A percentile compares a stretch with the other conserved stretches of the same genome.
Evolutionary conservation across 2,888 invertebrate species (phyloP).

Genomic region (Lagria hirta): DNA sequence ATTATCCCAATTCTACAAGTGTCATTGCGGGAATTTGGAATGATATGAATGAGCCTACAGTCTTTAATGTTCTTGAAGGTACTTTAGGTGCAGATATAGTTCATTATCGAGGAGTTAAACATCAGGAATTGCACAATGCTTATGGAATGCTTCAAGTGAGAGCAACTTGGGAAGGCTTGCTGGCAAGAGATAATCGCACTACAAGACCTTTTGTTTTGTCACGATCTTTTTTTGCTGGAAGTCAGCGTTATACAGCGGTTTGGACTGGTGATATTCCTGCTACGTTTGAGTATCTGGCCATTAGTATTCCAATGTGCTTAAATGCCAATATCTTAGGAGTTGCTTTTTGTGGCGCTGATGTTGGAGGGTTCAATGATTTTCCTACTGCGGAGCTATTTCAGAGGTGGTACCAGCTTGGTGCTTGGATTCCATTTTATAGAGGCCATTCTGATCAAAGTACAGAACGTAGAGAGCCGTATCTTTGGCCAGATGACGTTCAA

Average conservation of each 20-base stretch:
- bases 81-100: slow-evolving; percentile 10
- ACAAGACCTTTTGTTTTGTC: slow-evolving; percentile 88
- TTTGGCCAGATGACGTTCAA: slow-evolving; percentile 73
- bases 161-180: slow-evolving; percentile 54
- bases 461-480: slow-evolving; percentile 93
- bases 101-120: slow-evolving; percentile 79
- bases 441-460: slow-evolving; percentile 96
- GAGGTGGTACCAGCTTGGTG: slow-evolving; percentile 91
- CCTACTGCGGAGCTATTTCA: slow-evolving; percentile 84
- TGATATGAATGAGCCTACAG: slow-evolving; percentile 99
- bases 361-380: slow-evolving; percentile 87
- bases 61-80: neutral
- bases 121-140: slow-evolving; percentile 87
- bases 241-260: slow-evolving; percentile 82
- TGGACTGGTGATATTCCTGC: slow-evolving; percentile 97
- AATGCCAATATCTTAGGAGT: slow-evolving; percentile 79
- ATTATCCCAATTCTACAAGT: slow-evolving; percentile 66
- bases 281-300: slow-evolving; percentile 85
- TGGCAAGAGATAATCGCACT: slow-evolving; percentile 59
- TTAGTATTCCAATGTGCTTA: slow-evolving; percentile 86
- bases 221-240: slow-evolving; percentile 84
- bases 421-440: slow-evolving; percentile 91
- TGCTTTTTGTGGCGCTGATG: slow-evolving; percentile 88
- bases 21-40: slow-evolving; percentile 91
- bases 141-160: slow-evolving; percentile 69